Conservation (phyloP, 1,140 invertebrate genomes). For the Anastrepha ludens region DNA sequence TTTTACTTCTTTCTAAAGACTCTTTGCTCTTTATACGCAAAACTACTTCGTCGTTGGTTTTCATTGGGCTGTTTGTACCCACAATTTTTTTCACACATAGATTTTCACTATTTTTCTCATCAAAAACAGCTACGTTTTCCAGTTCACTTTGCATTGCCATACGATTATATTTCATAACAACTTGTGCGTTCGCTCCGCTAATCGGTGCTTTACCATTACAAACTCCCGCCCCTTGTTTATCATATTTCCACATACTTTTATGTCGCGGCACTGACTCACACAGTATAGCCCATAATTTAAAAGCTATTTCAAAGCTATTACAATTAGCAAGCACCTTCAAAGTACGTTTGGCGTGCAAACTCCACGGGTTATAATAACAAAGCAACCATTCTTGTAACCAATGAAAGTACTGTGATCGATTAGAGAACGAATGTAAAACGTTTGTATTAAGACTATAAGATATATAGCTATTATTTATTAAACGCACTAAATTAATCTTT, state of each 20-base stretch:
- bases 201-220: slow-evolving; percentile 23
- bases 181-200: background rate
- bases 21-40: slow-evolving; percentile 37
- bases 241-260: background rate
- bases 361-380: slow-evolving; percentile 31
- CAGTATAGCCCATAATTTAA: slow-evolving; percentile 27
- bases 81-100: background rate
- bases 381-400: slow-evolving; percentile 43
- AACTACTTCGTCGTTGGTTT: slow-evolving; percentile 26
- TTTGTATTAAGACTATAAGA: slow-evolving; percentile 14
- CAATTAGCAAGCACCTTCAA: slow-evolving; percentile 8
- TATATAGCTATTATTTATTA: slow-evolving; percentile 16
- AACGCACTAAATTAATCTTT: background rate
- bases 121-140: background rate
- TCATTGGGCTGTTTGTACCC: background rate
- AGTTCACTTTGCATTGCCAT: background rate
- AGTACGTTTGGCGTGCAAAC: slow-evolving; percentile 22
- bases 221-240: background rate
- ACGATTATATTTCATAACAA: slow-evolving; percentile 16
- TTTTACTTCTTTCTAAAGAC: slow-evolving; percentile 17
- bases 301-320: slow-evolving; percentile 2
- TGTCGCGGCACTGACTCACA: slow-evolving; percentile 31
- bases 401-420: slow-evolving; percentile 11
- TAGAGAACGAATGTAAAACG: background rate
- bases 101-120: background rate